phyloP scores from a whole-genome alignment of 2,797 vertebrate genomes.

The Tarsius wallacei region DNA sequence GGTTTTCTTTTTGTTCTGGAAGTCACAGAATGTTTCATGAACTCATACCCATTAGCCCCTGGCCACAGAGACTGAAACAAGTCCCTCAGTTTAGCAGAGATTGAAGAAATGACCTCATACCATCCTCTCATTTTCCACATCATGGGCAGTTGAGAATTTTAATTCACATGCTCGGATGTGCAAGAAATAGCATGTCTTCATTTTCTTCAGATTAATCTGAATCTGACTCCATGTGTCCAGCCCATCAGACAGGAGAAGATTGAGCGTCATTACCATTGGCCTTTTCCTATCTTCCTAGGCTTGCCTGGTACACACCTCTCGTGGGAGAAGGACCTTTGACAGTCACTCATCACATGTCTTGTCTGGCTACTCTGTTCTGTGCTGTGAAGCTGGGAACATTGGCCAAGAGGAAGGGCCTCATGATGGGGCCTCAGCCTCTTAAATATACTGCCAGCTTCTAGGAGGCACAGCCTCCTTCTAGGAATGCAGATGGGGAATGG shows the following conservation, averaged over 20 bases:
- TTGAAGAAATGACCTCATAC: accelerated
- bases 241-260: background rate
- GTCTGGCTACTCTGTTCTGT: background rate
- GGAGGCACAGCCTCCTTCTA: background rate
- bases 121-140: background rate
- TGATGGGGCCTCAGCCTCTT: background rate
- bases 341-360: background rate
- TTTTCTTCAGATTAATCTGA: background rate
- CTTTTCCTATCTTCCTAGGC: background rate
- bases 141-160: background rate
- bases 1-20: background rate
- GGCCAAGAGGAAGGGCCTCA: background rate
- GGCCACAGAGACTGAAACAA: background rate
- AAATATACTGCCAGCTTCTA: background rate
- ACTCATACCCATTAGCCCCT: background rate
- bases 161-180: accelerated
- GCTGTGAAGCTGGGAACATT: background rate
- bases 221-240: background rate
- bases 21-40: accelerated
- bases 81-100: background rate
- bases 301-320: accelerated
- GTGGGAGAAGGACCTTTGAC: background rate
- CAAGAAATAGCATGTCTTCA: background rate
- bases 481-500: too few relatives aligned
- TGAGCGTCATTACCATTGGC: background rate